These are phyloP conservation scores for Pterocles orientalis DNA, from an alignment of 2,113 vertebrate genomes.

Conservation along the genomic window DNA sequence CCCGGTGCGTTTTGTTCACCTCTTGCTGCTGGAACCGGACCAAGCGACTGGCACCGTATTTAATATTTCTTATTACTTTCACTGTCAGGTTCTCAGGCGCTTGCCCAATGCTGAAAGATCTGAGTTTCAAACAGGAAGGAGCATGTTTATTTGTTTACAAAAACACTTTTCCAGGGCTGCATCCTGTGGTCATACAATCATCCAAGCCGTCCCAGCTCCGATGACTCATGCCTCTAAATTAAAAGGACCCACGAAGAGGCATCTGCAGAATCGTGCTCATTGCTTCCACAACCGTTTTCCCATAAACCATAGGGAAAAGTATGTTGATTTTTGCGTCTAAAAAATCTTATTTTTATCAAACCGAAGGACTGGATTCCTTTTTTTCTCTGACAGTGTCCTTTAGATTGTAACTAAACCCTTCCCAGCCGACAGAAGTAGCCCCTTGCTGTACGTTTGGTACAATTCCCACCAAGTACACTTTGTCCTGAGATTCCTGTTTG, in stretches of 20 bases:
- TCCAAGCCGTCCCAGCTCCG: not conserved
- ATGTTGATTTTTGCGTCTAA: not conserved
- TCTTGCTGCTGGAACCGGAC: not conserved
- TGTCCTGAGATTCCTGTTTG: constrained; percentile 22
- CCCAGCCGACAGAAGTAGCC: not conserved
- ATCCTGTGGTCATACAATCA: constrained; percentile 52
- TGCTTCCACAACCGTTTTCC: constrained; percentile 8
- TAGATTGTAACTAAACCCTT: not conserved
- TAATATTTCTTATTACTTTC: not conserved
- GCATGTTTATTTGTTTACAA: constrained; percentile 66
- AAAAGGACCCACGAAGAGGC: not conserved
- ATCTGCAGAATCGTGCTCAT: not conserved
- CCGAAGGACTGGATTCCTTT: not conserved
- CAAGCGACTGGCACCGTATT: not conserved
- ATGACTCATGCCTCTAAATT: constrained; percentile 46
- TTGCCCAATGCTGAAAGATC: constrained; percentile 4
- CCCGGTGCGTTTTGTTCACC: not conserved
- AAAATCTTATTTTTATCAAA: not conserved
- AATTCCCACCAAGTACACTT: not conserved
- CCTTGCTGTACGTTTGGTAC: not conserved
- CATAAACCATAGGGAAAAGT: not conserved
- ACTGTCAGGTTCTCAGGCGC: constrained; percentile 1
- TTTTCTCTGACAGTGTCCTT: not conserved
- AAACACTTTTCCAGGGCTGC: constrained; percentile 52
- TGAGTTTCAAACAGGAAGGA: constrained; percentile 48